Evolutionary conservation across 2,888 invertebrate genomes (phyloP), one percentile per base, ranked within the genome.

Genomic region (Drosophila bunnanda): DNA sequence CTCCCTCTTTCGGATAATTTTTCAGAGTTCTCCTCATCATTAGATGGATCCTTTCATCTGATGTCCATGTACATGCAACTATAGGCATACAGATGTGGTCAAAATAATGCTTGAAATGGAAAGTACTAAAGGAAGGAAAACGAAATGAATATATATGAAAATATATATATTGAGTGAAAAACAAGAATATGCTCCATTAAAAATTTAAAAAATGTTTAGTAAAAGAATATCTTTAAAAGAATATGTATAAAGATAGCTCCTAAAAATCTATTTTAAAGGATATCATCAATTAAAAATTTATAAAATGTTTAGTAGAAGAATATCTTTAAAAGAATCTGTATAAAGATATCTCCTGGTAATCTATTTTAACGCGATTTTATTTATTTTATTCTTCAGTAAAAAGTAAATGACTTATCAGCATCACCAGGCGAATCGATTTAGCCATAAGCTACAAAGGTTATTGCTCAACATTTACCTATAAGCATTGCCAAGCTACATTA

Each of bases 1-100:
- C 36, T 36, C 25, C 20, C 36, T 12, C 55, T 28, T 32, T 39
- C 41, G 30, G 46, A 46, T 55, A 38, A 59, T 68, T 68, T 75
- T 68, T 59, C 52, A 48, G 41, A 39, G 17, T 25, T 22, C 36
- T 53, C 12, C 52, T 50, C 36, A 34, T 46, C 52, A 48, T 58
- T 55, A 30, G 20, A 34, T 39, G 48, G 36, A 52, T 38, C 30
- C 15, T 65, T 72, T 46, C 34, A 52, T 39, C 52, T 25, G 10
- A 20, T 17, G 25, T 15, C 28, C 17, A 41, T 15, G 43, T 32
- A 20, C 20, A 2, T 15, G 9, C 8, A 15, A 25, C 9, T 9
- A 44, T 5, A 15, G 20, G 20, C 20, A 32, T 13, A 20, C 20
- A 32, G 15, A 32, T 20, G 48, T 32, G 48, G 48, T 32, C 48